Percentiles rank a stretch among this genome's conserved stretches.
Conservation (phyloP, 1,140 invertebrate species). For the Pogonomyrmex californicus region DNA sequence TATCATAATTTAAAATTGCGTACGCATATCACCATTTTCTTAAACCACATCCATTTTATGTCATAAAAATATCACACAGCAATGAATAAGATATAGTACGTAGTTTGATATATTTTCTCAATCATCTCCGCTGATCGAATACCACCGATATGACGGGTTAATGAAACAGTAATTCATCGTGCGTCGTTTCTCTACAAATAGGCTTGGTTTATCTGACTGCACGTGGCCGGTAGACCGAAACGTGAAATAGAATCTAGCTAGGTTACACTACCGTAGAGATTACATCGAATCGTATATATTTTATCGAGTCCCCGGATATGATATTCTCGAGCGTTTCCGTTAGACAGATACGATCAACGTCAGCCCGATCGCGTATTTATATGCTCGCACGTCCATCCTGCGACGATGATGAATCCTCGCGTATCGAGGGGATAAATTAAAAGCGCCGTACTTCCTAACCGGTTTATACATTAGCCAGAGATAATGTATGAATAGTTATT, state of each 20-base stretch:
- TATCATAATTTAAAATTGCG: background rate
- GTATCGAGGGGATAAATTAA: slow-evolving; percentile 30
- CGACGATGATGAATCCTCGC: slow-evolving; percentile 48
- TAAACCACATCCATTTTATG: background rate
- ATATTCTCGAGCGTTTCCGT: slow-evolving; percentile 66
- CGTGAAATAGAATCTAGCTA: slow-evolving; percentile 72
- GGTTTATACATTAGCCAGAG: background rate
- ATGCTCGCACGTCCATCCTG: slow-evolving; percentile 41
- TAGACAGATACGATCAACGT: slow-evolving; percentile 60
- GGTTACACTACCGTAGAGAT: slow-evolving; percentile 63
- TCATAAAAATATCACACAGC: background rate
- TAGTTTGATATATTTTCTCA: slow-evolving; percentile 18
- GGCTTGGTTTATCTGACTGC: slow-evolving; percentile 63
- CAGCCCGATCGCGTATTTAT: slow-evolving; percentile 68
- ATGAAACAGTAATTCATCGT: slow-evolving; percentile 73
- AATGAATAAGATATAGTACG: background rate
- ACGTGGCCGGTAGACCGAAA: slow-evolving; percentile 69
- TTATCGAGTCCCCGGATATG: slow-evolving; percentile 59
- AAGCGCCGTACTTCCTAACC: slow-evolving; percentile 27
- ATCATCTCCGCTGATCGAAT: slow-evolving; percentile 48
- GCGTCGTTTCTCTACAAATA: slow-evolving; percentile 63
- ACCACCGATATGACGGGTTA: slow-evolving; percentile 40
- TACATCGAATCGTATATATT: slow-evolving; percentile 69
- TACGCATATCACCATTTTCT: background rate
- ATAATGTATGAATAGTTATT: background rate